Base-by-base conservation (phyloP, 2,797 vertebrate genomes). In the Chaunax sp. region DNA sequence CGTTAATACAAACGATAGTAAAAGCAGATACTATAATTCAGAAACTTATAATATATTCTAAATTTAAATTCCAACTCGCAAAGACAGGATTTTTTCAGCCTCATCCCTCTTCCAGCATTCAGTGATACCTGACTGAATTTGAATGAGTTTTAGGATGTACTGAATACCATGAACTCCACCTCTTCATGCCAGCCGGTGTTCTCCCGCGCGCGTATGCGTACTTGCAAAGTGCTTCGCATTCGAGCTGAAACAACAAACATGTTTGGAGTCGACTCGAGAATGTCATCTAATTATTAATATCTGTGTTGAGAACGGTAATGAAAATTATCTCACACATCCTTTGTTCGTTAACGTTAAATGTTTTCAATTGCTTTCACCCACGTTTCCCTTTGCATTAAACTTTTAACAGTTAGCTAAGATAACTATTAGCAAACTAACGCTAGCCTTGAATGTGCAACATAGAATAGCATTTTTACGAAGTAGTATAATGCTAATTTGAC, bases 271-370 rank as follows among this genome's bases (percentile, higher is more conserved):
- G 33, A 16, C 3, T 11, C 15, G 11, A 2, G 7, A 51, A 64
- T 26, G 44, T 62, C 10, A 51, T 16, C 20, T 1, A 6, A 49
- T 46, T n/a, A n/a, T n/a, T 2, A 5, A 15, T 28, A 22, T 56
- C 22, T 30, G 13, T 12, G 15, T 25, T 7, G 15, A 51, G 16
- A 28, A 25, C 8, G 61, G 56, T 75, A 49, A 25, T 8, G 13
- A 26, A 33, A 50, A 14, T 6, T 6, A 47, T n/a, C 1, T 16
- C 10, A 50, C 12, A 0, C 20, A 0, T 16, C 9, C 0, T 12
- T 10, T n/a, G 12, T 43, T 43, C 0, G 3, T 37, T 12, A n/a
- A n/a, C n/a, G n/a, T 4, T 12, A 26, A 19, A 30, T 19, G 25
- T 25, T 10, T 54, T n/a, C 6, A 16, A 2, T 26, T 23, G 18